Evolutionary conservation across 2,797 vertebrate species (phyloP), one percentile per base, ranked within the genome.

Genomic region (Agapornis canus): DNA sequence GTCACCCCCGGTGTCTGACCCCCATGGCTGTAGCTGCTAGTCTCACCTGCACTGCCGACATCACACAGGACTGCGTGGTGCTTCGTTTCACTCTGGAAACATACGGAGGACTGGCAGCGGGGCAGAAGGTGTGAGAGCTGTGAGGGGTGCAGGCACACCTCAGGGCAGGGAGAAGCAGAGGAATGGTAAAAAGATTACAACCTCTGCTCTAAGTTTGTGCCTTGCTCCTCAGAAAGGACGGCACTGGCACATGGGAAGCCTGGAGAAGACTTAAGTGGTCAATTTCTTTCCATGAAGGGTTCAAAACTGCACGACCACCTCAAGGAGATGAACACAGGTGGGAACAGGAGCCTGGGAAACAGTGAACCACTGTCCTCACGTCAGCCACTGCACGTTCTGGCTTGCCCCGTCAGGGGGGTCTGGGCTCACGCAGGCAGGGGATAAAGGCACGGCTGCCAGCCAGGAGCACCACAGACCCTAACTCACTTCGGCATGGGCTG

Each of bases 401-500:
- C 52, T 76, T 95, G 79, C 39, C 52, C 35, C 86, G 88, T 68
- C 48, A 1, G 39, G 39, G 61, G 47, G 57, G 52, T 69, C 49
- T 71, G 29, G 51, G 56, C 56, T 77, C 60, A 31, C 32, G 3
- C 10, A 16, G 27, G 26, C 7, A 5, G 22, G 27, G 63, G 19
- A 88, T 59, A 54, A 77, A 49, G 19, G 35, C 39, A 78, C 23
- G 43, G 70, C 64, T 77, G 63, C 23, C 40, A 49, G 52, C 1
- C 61, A 86, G 52, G 29, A 88, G 47, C 60, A 40, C 37, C 0
- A 0, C 51, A 32, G 72, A 63, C 61, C 31, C 23, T 5, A 17
- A 47, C n/a, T 68, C 0, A 0, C 7, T 42, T 32, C 0, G 0
- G 18, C 40, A 56, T 25, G 13, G 43, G 4, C 37, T 14, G n/a